A percentile compares a stretch with the other conserved stretches of the same genome.
Evolutionary conservation across 2,888 invertebrate species (phyloP).

Genomic region (Amphipyra berbera): DNA sequence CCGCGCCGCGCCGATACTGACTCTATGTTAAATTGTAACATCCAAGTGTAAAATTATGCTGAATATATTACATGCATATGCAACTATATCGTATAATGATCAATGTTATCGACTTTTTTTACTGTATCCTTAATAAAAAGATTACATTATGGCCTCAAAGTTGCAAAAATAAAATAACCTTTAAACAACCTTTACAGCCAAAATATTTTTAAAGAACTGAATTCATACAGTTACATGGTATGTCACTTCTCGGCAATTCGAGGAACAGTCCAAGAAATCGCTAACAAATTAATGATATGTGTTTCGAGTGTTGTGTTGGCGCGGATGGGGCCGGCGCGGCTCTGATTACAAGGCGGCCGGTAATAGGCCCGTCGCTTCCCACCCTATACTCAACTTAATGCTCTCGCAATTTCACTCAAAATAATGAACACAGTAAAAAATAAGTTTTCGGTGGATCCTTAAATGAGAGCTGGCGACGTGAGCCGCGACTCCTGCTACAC

Average conservation of each 20-base stretch:
- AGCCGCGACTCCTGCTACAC: slow-evolving; percentile 62
- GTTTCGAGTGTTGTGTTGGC: slow-evolving; percentile 68
- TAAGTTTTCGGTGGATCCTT: slow-evolving; percentile 79
- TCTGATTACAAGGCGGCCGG: slow-evolving; percentile 86
- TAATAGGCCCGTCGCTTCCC: slow-evolving; percentile 84
- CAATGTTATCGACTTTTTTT: slow-evolving; percentile 41
- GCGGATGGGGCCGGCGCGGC: slow-evolving; percentile 73
- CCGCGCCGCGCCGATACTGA: slow-evolving; percentile 44
- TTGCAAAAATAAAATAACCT: slow-evolving; percentile 12
- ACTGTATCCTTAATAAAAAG: slow-evolving; percentile 13
- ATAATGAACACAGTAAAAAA: slow-evolving; percentile 88
- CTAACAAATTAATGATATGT: slow-evolving; percentile 85
- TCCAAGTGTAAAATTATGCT: slow-evolving; percentile 62
- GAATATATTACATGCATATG: slow-evolving; percentile 43
- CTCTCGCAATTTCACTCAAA: slow-evolving; percentile 89
- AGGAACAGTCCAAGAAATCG: slow-evolving; percentile 70
- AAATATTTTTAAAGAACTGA: slow-evolving; percentile 33
- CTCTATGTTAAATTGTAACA: slow-evolving; percentile 58
- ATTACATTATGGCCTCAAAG: slow-evolving; percentile 6
- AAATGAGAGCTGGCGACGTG: slow-evolving; percentile 81
- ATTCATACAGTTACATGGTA: slow-evolving; percentile 51
- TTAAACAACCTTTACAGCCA: slow-evolving; percentile 4
- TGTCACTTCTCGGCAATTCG: slow-evolving; percentile 62
- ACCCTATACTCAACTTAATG: slow-evolving; percentile 89
- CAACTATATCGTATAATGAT: slow-evolving; percentile 28